Conservation (phyloP, 1,140 invertebrate genomes). For the Conus ventricosus region DNA sequence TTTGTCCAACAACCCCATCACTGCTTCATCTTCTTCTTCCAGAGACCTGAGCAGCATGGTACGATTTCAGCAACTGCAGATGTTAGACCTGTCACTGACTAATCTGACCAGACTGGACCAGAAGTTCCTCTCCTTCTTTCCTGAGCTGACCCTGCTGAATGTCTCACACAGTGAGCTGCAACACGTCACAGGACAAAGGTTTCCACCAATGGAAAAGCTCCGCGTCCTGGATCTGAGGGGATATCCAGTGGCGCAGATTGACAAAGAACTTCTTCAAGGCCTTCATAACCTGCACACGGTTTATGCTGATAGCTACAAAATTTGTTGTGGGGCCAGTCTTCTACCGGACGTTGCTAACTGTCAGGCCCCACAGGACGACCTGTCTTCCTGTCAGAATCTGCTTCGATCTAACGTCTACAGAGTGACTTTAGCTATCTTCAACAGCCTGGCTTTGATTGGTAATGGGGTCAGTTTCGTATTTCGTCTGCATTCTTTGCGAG, state of each 20-base stretch:
- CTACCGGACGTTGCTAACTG: background rate
- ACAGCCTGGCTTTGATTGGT: background rate
- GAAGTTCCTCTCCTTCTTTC: background rate
- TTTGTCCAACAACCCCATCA: conserved; percentile 37
- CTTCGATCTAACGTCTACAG: background rate
- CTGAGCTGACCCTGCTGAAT: background rate
- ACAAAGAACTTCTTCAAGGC: background rate
- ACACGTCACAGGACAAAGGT: background rate
- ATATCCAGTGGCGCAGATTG: background rate
- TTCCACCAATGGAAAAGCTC: background rate
- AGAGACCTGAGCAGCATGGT: background rate
- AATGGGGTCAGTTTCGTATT: background rate
- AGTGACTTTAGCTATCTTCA: background rate
- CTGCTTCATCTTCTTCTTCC: conserved; percentile 39
- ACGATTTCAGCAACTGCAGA: background rate
- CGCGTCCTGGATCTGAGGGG: conserved; percentile 2
- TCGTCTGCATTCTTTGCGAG: background rate
- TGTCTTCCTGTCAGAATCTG: background rate
- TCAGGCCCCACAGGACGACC: background rate
- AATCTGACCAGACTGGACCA: background rate
- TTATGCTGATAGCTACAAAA: background rate
- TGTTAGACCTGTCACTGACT: background rate
- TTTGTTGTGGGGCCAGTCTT: background rate
- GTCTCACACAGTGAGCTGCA: background rate
- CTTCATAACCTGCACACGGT: background rate